Evolutionary conservation across 1,140 invertebrate genomes (phyloP).

Genomic region (Rhagoletis zephyria): DNA sequence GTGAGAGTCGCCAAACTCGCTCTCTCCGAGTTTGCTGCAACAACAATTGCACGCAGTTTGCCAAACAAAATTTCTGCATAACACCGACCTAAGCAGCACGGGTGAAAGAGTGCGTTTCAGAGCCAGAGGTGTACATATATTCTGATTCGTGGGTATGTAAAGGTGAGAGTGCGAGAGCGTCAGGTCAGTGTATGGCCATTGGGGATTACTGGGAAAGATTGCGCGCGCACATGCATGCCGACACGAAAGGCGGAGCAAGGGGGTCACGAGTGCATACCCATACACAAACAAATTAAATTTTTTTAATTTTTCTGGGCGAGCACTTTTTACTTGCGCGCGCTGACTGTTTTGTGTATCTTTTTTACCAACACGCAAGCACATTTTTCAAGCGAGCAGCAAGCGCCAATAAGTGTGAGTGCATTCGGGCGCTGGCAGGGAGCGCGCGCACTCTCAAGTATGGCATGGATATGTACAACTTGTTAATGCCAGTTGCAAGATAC

Average conservation of each 20-base stretch:
- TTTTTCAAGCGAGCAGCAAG: not conserved
- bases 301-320: constrained; percentile 41
- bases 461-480: not conserved
- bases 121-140: not conserved
- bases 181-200: not conserved
- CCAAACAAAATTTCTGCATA: too few species aligned
- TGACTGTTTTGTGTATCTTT: constrained; percentile 39
- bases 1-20: too few species aligned
- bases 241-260: not conserved
- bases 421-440: not conserved
- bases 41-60: too few species aligned
- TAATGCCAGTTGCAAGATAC: not conserved
- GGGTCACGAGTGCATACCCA: constrained; percentile 7
- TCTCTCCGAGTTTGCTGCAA: too few species aligned
- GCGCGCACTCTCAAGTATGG: not conserved
- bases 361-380: not conserved
- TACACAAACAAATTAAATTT: not conserved
- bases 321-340: not conserved
- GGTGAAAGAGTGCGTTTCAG: too few species aligned
- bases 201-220: not conserved
- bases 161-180: not conserved
- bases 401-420: not conserved
- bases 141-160: not conserved
- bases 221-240: not conserved
- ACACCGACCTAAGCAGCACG: too few species aligned